A percentile compares a stretch with the other conserved stretches of the same genome.
These are phyloP conservation scores for Gryllus bimaculatus DNA, from an alignment of 1,140 invertebrate species.

Conservation along the genomic window DNA sequence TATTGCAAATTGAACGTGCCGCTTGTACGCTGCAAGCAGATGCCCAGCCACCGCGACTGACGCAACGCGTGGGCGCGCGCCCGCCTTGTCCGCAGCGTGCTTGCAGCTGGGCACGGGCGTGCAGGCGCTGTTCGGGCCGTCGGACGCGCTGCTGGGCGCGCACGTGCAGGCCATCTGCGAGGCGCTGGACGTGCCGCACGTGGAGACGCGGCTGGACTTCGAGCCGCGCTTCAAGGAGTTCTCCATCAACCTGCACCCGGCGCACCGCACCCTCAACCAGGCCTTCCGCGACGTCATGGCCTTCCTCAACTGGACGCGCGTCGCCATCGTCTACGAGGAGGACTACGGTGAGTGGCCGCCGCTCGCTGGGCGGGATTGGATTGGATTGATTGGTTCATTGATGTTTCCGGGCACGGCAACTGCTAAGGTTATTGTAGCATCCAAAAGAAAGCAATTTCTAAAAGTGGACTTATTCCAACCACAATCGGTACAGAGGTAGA, in stretches of 20 bases:
- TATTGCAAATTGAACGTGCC: too few species aligned
- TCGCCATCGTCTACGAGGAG: constrained; percentile 89
- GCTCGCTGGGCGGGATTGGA: too few species aligned
- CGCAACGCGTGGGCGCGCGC: too few species aligned
- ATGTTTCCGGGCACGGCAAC: too few species aligned
- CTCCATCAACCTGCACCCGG: constrained; percentile 84
- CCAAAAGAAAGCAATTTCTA: too few species aligned
- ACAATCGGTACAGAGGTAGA: too few species aligned
- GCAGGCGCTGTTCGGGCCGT: constrained; percentile 81
- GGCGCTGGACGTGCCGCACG: constrained; percentile 77
- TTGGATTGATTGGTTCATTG: too few species aligned
- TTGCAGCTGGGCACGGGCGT: constrained; percentile 74
- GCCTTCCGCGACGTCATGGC: constrained; percentile 80
- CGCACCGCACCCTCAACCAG: constrained; percentile 68
- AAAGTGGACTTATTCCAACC: too few species aligned
- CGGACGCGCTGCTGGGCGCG: constrained; percentile 66
- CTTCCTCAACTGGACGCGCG: constrained; percentile 86
- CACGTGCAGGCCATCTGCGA: constrained; percentile 86
- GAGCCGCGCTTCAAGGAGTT: constrained; percentile 59
- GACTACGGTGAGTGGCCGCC: constrained; percentile 57
- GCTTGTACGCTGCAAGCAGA: too few species aligned
- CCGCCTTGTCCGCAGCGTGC: constrained; percentile 65
- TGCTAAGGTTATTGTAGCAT: too few species aligned
- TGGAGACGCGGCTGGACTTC: constrained; percentile 64
- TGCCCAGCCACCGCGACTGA: too few species aligned